A percentile compares a stretch with the other conserved stretches of the same genome.
phyloP scores from a whole-genome alignment of 2,888 invertebrate genomes.

The Helobdella robusta region DNA sequence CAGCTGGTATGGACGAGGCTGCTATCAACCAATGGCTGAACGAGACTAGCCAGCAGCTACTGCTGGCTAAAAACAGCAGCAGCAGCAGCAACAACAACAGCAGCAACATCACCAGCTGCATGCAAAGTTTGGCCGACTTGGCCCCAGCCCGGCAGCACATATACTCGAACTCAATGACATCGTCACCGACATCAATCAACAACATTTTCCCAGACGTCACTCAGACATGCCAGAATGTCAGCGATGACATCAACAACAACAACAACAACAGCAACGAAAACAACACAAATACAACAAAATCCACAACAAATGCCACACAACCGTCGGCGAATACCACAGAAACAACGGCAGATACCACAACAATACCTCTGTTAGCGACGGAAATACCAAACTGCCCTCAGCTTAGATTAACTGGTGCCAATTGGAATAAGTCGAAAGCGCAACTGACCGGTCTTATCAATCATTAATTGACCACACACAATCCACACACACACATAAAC shows the following conservation, averaged over 20 bases:
- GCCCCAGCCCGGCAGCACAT: no score
- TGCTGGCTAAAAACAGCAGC: neutral
- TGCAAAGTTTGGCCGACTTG: no score
- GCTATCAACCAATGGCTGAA: slow-evolving; percentile 4
- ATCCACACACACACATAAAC: no score
- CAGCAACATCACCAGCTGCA: no score
- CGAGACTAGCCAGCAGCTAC: slow-evolving; percentile 4
- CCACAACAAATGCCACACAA: no score
- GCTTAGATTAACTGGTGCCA: slow-evolving; percentile 6
- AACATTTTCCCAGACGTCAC: slow-evolving; percentile 8
- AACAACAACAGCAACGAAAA: slow-evolving; percentile 4
- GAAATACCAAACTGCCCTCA: slow-evolving; percentile 21
- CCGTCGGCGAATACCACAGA: neutral
- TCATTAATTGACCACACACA: no score
- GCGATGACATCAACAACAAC: neutral
- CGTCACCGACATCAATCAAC: no score
- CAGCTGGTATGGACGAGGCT: slow-evolving; percentile 8
- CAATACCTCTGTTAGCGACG: neutral
- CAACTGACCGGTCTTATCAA: no score
- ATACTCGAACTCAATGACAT: no score
- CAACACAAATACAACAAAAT: no score
- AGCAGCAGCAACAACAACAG: neutral
- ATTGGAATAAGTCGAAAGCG: neutral
- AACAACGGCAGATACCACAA: neutral
- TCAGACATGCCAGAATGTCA: neutral